Evolutionary conservation across 2,888 invertebrate genomes (phyloP), one percentile per base, ranked within the genome.

Genomic region (Charanyca ferruginea): DNA sequence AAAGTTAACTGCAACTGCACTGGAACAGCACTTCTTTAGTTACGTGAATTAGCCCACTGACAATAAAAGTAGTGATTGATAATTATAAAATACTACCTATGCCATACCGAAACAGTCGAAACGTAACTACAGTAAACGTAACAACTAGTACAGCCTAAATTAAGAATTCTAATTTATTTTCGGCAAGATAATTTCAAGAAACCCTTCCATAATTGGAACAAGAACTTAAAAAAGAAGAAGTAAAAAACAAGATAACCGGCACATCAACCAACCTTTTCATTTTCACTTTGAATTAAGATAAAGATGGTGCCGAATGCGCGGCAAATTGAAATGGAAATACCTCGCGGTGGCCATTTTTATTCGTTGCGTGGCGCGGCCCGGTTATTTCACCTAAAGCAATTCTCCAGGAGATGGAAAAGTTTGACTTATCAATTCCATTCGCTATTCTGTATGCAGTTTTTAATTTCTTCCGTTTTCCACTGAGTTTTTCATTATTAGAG

Each of bases 381-480:
- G 60, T 69, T 77, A 65, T 84, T 86, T 81, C 81, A 84, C 83
- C 80, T 80, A 79, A 67, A 86, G 85, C 87, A 83, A 85, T 90
- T 88, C 84, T 76, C 76, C 78, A 42, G 69, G 75, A 85, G 87
- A 88, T 87, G 87, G 89, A 91, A 89, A 91, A 91, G 86, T 92
- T 90, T 87, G 87, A 89, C 85, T 85, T 91, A 92, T 91, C 90
- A 91, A 93, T 91, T 92, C 85, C 86, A 83, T 81, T 83, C 75
- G 81, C 87, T 83, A 88, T 89, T 91, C 80, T 86, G 86, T 84
- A 84, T 88, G 86, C 88, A 87, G 79, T 77, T 79, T 86, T 87
- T 80, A 84, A 83, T 84, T 85, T 85, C 71, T 83, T 75, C 80
- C 66, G 28, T 64, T 73, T 77, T 51, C 22, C 53, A 75, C 76